These are phyloP conservation scores for Cathartes aura DNA, from an alignment of 2,113 vertebrate genomes.

Conservation along the genomic window DNA sequence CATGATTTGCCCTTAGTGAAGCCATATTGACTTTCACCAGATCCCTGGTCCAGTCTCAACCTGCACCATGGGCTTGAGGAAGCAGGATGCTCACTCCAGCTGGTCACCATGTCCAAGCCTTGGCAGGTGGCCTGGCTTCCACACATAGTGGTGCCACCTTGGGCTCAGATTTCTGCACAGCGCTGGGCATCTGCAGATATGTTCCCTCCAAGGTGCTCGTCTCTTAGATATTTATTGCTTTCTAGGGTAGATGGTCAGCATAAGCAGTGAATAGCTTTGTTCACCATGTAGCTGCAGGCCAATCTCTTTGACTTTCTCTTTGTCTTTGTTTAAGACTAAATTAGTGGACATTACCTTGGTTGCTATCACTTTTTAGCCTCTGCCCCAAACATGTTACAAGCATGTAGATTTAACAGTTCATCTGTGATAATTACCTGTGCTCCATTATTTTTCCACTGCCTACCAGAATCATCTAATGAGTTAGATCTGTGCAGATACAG, in stretches of 20 bases:
- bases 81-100: not conserved
- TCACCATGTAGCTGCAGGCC: not conserved
- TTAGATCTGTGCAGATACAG: not conserved
- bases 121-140: not conserved
- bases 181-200: accelerated
- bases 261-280: not conserved
- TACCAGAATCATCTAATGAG: not conserved
- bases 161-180: not conserved
- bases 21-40: too few species aligned
- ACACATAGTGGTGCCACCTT: not conserved
- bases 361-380: not conserved
- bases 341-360: not conserved
- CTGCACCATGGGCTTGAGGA: not conserved
- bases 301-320: not conserved
- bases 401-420: not conserved
- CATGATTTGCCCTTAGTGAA: too few species aligned
- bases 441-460: not conserved
- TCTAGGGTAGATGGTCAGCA: not conserved
- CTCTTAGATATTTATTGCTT: not conserved
- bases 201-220: not conserved
- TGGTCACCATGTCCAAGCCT: not conserved
- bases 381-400: not conserved
- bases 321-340: not conserved
- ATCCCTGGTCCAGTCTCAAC: not conserved
- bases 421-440: not conserved